Evolutionary conservation across 2,797 vertebrate genomes (phyloP), one percentile per base, ranked within the genome.

Genomic region (Falco columbarius): DNA sequence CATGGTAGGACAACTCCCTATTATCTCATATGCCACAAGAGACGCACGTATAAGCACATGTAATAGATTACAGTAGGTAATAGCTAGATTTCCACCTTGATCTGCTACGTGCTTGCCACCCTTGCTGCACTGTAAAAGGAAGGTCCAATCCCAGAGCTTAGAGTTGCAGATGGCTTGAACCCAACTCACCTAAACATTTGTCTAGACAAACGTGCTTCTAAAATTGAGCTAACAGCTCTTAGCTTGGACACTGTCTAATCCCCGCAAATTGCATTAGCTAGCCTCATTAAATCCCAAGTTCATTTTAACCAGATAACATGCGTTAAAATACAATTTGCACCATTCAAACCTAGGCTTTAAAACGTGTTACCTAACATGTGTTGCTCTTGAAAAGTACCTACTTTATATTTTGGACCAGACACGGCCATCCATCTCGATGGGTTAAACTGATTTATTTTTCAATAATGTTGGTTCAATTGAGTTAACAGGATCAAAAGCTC

Each of bases 401-500:
- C n/a, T 88, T 79, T 66, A 3, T 58, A 40, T 71, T 87, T 83
- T 21, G 42, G 59, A 36, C 44, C 13, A 36, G 91, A 63, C 51
- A 61, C 0, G 19, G 67, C 22, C 47, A 63, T 76, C 56, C 49
- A 67, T 77, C 82, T 54, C 4, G 23, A 40, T 7, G 59, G 56
- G 29, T 59, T 92, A 87, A 95, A 87, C 44, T 20, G 65, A 92
- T 87, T 82, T 81, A 62, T 87, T 76, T 95, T 68, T 77, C 95
- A 86, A 2, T 87, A 80, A 85, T 1, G 61, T 26, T n/a, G 68
- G 40, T 58, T 74, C 88, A 73, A 32, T 70, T 27, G 80, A 80
- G 67, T 73, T 95, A 89, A 84, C 42, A 13, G 70, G 81, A 84
- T 76, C 82, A 92, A 86, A 92, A 75, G 67, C 83, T 73, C 88